phyloP scores from a whole-genome alignment of 2,113 vertebrate species.

The Charadrius vociferus region DNA sequence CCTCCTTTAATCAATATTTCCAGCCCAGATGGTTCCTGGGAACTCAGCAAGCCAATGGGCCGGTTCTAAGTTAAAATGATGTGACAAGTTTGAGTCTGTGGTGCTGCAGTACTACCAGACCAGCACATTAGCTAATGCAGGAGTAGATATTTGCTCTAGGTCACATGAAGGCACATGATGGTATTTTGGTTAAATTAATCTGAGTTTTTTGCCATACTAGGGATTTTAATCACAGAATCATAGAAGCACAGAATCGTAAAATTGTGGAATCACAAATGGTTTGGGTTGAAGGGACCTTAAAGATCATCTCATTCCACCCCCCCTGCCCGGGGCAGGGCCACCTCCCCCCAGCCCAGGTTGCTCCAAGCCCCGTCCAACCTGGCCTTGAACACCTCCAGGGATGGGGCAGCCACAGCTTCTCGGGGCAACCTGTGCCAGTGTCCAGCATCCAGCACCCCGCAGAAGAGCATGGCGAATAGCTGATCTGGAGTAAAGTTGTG shows the following conservation, averaged over 20 bases:
- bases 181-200: background rate
- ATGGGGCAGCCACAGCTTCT: background rate
- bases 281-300: background rate
- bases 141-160: background rate
- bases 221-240: background rate
- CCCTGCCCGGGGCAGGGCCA: background rate
- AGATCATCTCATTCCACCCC: accelerated
- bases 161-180: background rate
- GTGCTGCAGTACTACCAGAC: background rate
- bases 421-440: background rate
- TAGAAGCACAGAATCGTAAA: background rate
- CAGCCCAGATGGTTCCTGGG: background rate
- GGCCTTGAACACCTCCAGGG: background rate
- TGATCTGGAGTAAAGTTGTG: background rate
- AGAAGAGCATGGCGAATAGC: background rate
- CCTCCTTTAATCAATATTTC: background rate
- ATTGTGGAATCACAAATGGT: background rate
- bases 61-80: background rate
- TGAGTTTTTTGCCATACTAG: background rate
- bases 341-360: background rate
- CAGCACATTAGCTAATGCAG: background rate
- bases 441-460: background rate
- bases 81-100: background rate
- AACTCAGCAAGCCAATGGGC: background rate
- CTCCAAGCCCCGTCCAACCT: background rate